Evolutionary conservation across 2,113 vertebrate genomes (phyloP).

Genomic region (Caranx melampygus): DNA sequence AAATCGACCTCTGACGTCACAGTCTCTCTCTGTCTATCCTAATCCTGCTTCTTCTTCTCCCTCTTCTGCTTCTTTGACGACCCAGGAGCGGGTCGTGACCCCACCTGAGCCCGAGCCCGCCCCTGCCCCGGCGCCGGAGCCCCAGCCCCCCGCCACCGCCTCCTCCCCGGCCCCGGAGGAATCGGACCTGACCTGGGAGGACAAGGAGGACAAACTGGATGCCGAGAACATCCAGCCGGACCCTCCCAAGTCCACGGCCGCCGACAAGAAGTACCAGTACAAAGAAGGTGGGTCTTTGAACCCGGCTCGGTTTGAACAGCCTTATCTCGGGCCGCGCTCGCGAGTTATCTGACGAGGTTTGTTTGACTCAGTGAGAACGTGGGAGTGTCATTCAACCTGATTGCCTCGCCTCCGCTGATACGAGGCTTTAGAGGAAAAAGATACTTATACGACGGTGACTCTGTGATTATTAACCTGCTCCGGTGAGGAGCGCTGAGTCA

Average conservation of each 20-base stretch:
- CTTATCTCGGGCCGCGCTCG: constrained; percentile 1
- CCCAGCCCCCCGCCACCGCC: constrained; percentile 64
- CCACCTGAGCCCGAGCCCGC: constrained; percentile 60
- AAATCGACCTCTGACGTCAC: neutral
- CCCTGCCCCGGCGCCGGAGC: constrained; percentile 52
- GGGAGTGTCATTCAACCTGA: constrained; percentile 1
- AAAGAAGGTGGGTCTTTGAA: constrained; percentile 89
- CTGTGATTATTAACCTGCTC: neutral
- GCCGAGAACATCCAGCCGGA: constrained; percentile 91
- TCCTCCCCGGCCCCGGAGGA: constrained; percentile 85
- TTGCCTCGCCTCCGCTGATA: neutral
- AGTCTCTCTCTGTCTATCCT: neutral
- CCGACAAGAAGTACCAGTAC: constrained; percentile 93
- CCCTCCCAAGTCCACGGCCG: constrained; percentile 14
- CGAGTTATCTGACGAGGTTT: neutral
- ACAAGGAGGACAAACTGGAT: constrained; percentile 95
- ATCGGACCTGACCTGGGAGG: constrained; percentile 93
- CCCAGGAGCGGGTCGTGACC: constrained; percentile 76
- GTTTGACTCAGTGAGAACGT: constrained; percentile 31
- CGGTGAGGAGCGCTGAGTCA: neutral
- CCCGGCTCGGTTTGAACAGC: neutral
- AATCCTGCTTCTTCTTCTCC: neutral
- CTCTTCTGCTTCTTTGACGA: neutral
- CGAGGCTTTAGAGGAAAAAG: constrained; percentile 7
- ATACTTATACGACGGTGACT: neutral